Base-by-base conservation (phyloP, 2,888 invertebrate genomes). In the Tromatobia lineatoria region DNA sequence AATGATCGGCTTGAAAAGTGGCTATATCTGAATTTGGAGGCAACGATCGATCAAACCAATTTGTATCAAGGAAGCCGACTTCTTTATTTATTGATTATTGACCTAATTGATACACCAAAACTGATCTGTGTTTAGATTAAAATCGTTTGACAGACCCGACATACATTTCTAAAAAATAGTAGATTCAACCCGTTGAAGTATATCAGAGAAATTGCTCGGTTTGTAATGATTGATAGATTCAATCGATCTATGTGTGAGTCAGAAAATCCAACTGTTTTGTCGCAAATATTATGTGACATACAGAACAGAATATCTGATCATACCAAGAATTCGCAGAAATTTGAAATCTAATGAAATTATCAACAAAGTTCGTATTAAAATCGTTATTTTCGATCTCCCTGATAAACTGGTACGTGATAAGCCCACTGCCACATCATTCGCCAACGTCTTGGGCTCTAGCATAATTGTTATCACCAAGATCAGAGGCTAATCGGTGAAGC, bases 401-500 rank as follows among this genome's bases (percentile, higher is more conserved):
- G 15, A 57, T 20, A 70, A 11, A 11, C 11, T 7, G 7, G 45
- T 38, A 20, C 70, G 34, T 70, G 47, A 69, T 6, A 25, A 25
- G 50, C 25, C 47, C 29, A 25, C 47, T 47, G 47, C 7, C 38
- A 29, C 4, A 50, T 69, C 38, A 54, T 42, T 71, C 25, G 47
- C 0, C 25, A 50, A 29, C 50, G 50, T 29, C 71, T 38, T 23
- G 20, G 59, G 38, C 61, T 45, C 42, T 54, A 15, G 61, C 23
- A 23, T 47, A 75, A 76, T 23, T 15, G 29, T 73, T 78, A 78
- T 69, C 59, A 52, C 52, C 45, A 23, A 69, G 67, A 78, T 82
- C 59, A 76, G 66, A 76, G 70, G 76, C 70, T 76, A 71, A 81
- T 81, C 54, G 64, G 15, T 20, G 20, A 20, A 74, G 25, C 20